These are phyloP conservation scores for Lepidocyrtoides sp. DNA, from an alignment of 2,888 invertebrate species.

Conservation along the genomic window DNA sequence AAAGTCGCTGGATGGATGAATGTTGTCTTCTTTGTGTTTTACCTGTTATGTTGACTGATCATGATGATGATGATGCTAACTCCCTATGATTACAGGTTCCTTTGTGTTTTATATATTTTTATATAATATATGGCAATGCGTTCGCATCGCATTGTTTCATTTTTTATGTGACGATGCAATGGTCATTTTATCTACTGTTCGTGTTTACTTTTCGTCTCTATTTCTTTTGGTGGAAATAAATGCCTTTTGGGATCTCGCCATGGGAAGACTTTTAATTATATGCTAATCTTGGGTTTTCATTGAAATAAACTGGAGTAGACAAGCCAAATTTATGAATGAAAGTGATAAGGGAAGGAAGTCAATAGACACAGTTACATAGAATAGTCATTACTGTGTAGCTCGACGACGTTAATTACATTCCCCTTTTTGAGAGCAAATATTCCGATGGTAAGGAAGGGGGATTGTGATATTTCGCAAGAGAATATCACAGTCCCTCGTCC, in stretches of 20 bases:
- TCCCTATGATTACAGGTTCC: conserved; percentile 38
- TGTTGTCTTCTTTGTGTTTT: conserved; percentile 5
- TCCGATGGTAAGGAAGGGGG: background rate
- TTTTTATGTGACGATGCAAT: conserved; percentile 1
- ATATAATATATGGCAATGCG: conserved; percentile 42
- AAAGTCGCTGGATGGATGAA: conserved; percentile 38
- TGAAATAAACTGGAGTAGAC: background rate
- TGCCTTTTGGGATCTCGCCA: background rate
- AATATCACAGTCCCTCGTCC: conserved; percentile 42
- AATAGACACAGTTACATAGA: background rate
- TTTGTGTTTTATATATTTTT: conserved; percentile 29
- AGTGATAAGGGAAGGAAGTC: background rate
- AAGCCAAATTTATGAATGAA: background rate
- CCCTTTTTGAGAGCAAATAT: background rate
- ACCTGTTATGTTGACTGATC: conserved; percentile 24
- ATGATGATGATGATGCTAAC: conserved; percentile 39
- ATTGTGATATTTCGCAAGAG: background rate
- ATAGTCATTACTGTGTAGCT: too few relatives aligned
- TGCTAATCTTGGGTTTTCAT: background rate
- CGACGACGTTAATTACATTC: background rate
- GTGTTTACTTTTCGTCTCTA: background rate
- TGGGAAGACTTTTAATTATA: background rate
- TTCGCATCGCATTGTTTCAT: conserved; percentile 52
- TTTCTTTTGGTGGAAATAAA: background rate
- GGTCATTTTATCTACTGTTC: background rate